Evolutionary conservation across 2,113 vertebrate species (phyloP), one percentile per base, ranked within the genome.

Genomic region (Protomyctophum bolini): DNA sequence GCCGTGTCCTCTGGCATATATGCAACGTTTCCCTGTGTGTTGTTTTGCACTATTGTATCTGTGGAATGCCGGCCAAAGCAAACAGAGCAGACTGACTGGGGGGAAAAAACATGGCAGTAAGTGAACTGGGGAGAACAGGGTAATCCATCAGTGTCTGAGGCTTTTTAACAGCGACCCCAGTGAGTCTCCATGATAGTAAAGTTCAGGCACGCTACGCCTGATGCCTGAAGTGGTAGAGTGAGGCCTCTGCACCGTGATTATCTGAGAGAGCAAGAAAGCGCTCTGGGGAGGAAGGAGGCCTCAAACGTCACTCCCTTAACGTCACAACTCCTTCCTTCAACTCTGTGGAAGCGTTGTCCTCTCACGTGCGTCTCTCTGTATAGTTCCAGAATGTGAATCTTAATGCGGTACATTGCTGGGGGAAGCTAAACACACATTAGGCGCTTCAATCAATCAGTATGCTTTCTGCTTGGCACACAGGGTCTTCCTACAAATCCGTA

Each of bases 41-140:
- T 68, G 69, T 75, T 86, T 81, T 86, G 77, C 47, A 77, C 74
- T 79, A 68, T 61, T 84, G 62, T 74, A 76, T 80, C 70, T 76
- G 47, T 12, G 58, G 47, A 54, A 66, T 15, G 58, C 66, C 62
- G 0, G 82, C 83, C 81, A 89, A 86, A 73, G 65, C 68, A 80
- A 68, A 82, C 81, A 66, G 28, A 57, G 45, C 58, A 47, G 61
- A 80, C 71, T 72, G 41, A 41, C 50, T 55, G 51, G 51, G 45
- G 12, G 2, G 11, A 28, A 46, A 10, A 45, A 10, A 45, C 49
- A 49, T 45, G 63, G 48, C 56, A 49, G 33, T 51, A n/a, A 66
- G 65, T 58, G 68, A 84, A 66, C 56, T 0, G 52, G 71, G 52
- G 29, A 59, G 63, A 66, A 68, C 49, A 63, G 64, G 68, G 77